Conservation (phyloP, 2,797 vertebrate genomes). For the Heterohyrax brucei region DNA sequence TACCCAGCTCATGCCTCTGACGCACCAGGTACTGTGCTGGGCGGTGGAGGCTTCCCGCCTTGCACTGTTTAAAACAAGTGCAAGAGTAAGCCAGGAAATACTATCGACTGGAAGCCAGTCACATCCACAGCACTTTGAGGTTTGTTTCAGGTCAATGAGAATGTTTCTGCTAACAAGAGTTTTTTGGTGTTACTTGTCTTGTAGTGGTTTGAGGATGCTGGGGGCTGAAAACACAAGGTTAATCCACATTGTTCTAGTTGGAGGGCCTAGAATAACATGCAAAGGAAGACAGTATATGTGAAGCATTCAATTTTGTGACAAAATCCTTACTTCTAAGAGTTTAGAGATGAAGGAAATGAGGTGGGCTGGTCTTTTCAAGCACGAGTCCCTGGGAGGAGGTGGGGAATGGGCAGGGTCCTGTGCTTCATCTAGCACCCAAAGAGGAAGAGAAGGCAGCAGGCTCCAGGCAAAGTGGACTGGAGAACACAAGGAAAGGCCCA, state of each 20-base stretch:
- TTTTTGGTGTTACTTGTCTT: not conserved
- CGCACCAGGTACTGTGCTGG: rapidly evolving
- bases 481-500: not conserved
- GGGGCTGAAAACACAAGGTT: not conserved
- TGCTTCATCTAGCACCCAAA: not conserved
- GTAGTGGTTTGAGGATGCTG: too few relatives aligned
- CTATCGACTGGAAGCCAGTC: not conserved
- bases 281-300: not conserved
- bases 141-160: not conserved
- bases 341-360: not conserved
- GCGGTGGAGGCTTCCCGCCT: not conserved
- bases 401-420: not conserved
- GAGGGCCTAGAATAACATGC: not conserved
- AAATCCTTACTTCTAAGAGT: not conserved
- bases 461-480: not conserved
- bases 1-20: not conserved
- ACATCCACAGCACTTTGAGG: not conserved
- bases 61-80: not conserved
- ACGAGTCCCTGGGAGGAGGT: not conserved
- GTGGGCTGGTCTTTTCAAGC: not conserved
- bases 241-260: not conserved
- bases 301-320: not conserved
- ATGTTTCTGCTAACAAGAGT: not conserved
- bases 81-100: not conserved
- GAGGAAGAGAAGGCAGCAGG: not conserved